Base-by-base conservation (phyloP, 2,797 vertebrate genomes). In the Pseudochromis fuscus region DNA sequence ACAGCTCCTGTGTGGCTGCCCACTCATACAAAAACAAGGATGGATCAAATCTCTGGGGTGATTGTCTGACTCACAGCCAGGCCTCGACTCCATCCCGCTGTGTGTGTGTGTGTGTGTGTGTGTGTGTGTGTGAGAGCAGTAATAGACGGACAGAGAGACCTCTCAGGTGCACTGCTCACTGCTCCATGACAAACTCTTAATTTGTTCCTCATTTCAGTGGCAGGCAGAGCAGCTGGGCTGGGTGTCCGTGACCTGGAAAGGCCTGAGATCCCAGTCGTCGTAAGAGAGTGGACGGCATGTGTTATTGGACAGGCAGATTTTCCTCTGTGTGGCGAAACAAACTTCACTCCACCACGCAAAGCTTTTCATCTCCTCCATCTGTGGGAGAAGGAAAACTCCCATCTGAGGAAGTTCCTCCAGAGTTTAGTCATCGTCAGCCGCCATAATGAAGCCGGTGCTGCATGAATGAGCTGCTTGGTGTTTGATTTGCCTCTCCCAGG, bases 131-230 rank as follows among this genome's bases (percentile, higher is more conserved):
- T 37, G 51, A 15, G 38, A 18, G 5, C 18, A 62, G 57, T 21
- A 11, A 23, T 60, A 1, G 35, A 24, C 1, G 4, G 46, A 35
- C 19, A 65, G 56, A 63, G 45, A 74, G 63, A 37, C 27, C 63
- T 79, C 68, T 70, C 72, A 81, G 83, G 85, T 85, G 63, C 69
- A 37, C 35, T 67, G 73, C 37, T 84, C 75, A 82, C 24, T 58
- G 73, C 76, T 38, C 72, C 62, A 2, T 79, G 75, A 44, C 77
- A 65, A 80, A 77, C 77, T 85, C 87, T 85, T 84, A 70, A 83
- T 84, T 86, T 85, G 78, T 68, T 45, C 65, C 68, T 84, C 56
- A 65, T 85, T 73, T 84, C 35, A 33, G 67, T 0, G 28, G 52
- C 62, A 50, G 58, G 57, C 30, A 11, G 66, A 33, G 33, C 37